Evolutionary conservation across 2,113 vertebrate species (phyloP).

Genomic region (Nibea coibor): DNA sequence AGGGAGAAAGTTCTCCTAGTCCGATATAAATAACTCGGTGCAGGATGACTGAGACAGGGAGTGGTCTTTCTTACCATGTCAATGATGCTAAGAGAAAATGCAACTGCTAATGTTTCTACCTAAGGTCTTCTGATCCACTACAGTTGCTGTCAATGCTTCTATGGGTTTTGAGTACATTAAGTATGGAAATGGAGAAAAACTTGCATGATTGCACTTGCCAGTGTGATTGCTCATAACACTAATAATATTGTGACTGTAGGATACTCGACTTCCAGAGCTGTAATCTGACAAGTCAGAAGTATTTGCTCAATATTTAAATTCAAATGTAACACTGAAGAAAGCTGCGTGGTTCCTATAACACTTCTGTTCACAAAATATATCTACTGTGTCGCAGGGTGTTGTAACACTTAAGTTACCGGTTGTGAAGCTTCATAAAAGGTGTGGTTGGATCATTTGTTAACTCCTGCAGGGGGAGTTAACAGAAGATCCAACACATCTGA

Average conservation of each 20-base stretch:
- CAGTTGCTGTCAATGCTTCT: not conserved
- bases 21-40: conserved; percentile 29
- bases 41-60: not conserved
- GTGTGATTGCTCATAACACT: conserved; percentile 24
- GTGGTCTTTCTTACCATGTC: too few relatives aligned
- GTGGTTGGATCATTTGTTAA: not conserved
- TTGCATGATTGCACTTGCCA: not conserved
- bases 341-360: not conserved
- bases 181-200: conserved; percentile 10
- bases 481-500: not conserved
- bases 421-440: not conserved
- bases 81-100: conserved; percentile 24
- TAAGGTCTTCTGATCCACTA: conserved; percentile 36
- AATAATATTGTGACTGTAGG: conserved; percentile 31
- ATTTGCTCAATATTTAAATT: conserved; percentile 25
- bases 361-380: conserved; percentile 2
- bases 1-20: not conserved
- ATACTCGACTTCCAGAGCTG: conserved; percentile 15
- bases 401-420: not conserved
- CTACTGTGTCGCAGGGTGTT: not conserved
- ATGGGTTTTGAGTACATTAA: not conserved
- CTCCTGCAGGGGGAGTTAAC: not conserved
- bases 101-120: conserved; percentile 47
- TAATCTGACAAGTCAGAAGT: conserved; percentile 23
- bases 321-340: not conserved